These are phyloP conservation scores for Lasioglossum leucozonium DNA, from an alignment of 2,888 invertebrate genomes.

Conservation along the genomic window DNA sequence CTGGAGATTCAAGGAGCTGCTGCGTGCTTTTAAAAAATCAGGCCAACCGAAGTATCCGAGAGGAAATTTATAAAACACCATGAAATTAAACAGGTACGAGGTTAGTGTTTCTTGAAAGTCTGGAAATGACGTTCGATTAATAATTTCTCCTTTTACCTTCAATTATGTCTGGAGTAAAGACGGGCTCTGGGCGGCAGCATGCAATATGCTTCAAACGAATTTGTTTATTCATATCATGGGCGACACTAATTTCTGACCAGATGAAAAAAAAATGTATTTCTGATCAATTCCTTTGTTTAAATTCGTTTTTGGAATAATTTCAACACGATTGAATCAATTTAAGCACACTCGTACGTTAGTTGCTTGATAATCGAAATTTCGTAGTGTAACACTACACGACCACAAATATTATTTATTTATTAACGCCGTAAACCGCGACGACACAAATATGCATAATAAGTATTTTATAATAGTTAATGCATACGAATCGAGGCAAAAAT, in stretches of 20 bases:
- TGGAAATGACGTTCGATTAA: background rate
- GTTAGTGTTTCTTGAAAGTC: background rate
- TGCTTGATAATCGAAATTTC: background rate
- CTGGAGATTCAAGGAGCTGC: constrained; percentile 1
- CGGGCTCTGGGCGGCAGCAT: no score
- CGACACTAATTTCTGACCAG: background rate
- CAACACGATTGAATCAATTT: background rate
- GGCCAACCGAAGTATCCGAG: constrained; percentile 5
- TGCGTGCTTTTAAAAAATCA: constrained; percentile 38
- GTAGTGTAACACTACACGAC: background rate
- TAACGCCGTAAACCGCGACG: no score
- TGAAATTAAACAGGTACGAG: background rate
- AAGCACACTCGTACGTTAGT: background rate
- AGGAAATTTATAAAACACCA: constrained; percentile 15
- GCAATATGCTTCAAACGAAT: no score
- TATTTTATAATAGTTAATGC: background rate
- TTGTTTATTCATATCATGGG: no score
- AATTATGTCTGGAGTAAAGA: background rate
- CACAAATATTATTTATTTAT: no score
- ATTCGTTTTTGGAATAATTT: background rate
- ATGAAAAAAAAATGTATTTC: no score
- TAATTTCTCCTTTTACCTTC: background rate
- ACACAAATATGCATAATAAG: background rate
- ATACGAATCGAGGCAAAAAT: background rate
- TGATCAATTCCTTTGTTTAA: no score